Evolutionary conservation across 2,888 invertebrate genomes (phyloP), one percentile per base, ranked within the genome.

Genomic region (Catocala fraxini): DNA sequence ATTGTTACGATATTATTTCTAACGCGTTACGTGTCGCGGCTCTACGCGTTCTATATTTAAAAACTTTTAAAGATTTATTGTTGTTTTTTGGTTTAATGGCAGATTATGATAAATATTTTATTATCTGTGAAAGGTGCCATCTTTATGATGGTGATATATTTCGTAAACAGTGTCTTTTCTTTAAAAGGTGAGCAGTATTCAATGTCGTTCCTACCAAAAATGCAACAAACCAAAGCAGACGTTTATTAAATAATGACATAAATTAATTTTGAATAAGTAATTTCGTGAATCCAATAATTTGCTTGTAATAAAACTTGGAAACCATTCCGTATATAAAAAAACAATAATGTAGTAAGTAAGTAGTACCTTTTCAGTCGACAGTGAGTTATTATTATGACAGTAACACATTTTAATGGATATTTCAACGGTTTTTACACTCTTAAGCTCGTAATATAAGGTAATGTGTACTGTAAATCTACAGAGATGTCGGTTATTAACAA

Each of bases 1-100:
- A 84, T 82, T 79, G 84, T 75, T 82, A 70, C 73, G 73, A 73
- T 74, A 71, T 76, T 68, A 70, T 73, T 75, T 68, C 71, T 62
- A 65, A 68, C 71, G 73, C 77, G 70, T 72, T 72, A 55, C 72
- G 68, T 63, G 66, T 70, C 52, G 64, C 68, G 51, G 65, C 59
- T 68, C 71, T 73, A 64, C 56, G 66, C 59, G 78, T 75, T 82
- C 71, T 71, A 71, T 69, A 72, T 81, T 71, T 72, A 49, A 63
- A 77, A 72, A 48, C 6, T 46, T 46, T 51, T 15, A 41, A 33
- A 41, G 11, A 47, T 43, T 46, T 34, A 48, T 48, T 15, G 12
- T 35, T 43, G 46, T 51, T 59, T 43, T 58, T 47, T 41, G n/a
- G n/a, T 12, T 13, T 48, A 42, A 43, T 0, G 12, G 25, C n/a